Evolutionary conservation across 2,113 vertebrate genomes (phyloP), one percentile per base, ranked within the genome.

Genomic region (Pygoscelis adeliae): DNA sequence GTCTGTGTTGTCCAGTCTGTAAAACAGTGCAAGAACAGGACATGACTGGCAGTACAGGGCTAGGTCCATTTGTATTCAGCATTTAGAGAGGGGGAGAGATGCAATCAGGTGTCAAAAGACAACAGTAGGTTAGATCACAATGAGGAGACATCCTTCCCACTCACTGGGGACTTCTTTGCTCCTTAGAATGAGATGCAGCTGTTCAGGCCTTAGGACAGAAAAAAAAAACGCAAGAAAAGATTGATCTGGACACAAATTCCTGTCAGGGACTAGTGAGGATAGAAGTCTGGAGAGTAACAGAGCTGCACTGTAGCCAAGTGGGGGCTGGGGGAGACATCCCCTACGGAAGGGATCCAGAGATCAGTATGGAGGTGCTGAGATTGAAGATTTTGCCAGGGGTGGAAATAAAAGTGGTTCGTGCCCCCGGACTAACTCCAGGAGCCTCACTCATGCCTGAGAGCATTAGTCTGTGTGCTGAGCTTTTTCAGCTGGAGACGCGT

Each of bases 121-220:
- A 89, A 55, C 73, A 81, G 83, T 83, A 87, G 52, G 76, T 93
- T 87, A 87, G 56, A 93, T 90, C 70, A 82, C 81, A 70, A 49
- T 20, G 44, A 77, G 32, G 52, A 96, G 82, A 77, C 53, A 90
- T 76, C 36, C 49, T 83, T 95, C 59, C 38, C 56, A 38, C 44
- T 47, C 77, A 82, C 77, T 63, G 47, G 73, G 47, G 84, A 82
- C 63, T 67, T 78, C n/a, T 84, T 63, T 93, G 16, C 74, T 95
- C 56, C 74, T 86, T 66, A 92, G 36, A 92, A 94, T 86, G 86
- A 95, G 58, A 77, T 95, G 76, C 93, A 93, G 94, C 83, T 95
- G 87, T 96, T 89, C 58, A 92, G 66, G 40, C 38, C 34, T 93
- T 77, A 88, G 66, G 74, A 92, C 13, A 71, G 25, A 14, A 63